These are phyloP conservation scores for Lithosia quadra DNA, from an alignment of 2,888 invertebrate species.

Conservation along the genomic window DNA sequence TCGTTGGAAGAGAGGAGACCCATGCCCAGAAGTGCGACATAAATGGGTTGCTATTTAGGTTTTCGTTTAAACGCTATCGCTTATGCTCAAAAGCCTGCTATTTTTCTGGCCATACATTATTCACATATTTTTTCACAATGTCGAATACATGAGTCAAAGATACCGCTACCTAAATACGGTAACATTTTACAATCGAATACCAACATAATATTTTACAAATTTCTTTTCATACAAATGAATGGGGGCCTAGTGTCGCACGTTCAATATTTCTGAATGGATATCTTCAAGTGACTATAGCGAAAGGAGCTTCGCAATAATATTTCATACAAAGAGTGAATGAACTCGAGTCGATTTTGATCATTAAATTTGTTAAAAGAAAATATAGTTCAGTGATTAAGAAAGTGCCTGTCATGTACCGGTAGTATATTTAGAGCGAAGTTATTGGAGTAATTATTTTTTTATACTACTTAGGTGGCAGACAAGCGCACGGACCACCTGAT, in stretches of 20 bases:
- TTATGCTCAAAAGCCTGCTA: conserved; percentile 18
- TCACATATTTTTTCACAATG: conserved; percentile 40
- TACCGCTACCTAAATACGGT: conserved; percentile 74
- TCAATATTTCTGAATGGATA: conserved; percentile 34
- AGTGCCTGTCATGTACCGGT: too few relatives aligned
- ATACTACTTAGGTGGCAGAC: too few relatives aligned
- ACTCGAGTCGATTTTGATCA: too few relatives aligned
- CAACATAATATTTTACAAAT: conserved; percentile 49
- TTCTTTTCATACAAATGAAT: conserved; percentile 12
- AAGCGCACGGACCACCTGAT: too few relatives aligned
- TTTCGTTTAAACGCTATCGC: conserved; percentile 27
- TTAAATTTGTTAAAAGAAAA: too few relatives aligned
- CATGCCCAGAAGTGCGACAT: too few relatives aligned
- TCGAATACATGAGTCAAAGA: conserved; percentile 68
- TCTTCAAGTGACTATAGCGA: conserved; percentile 45
- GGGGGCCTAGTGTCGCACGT: conserved; percentile 17
- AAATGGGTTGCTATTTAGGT: too few relatives aligned
- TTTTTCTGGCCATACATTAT: conserved; percentile 45
- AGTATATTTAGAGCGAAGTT: too few relatives aligned
- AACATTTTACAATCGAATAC: conserved; percentile 66
- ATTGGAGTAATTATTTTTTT: too few relatives aligned
- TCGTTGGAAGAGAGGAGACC: too few relatives aligned
- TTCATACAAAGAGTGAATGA: too few relatives aligned
- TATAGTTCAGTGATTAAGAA: too few relatives aligned
- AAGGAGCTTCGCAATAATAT: conserved; percentile 38